A percentile compares a stretch with the other conserved stretches of the same genome.
Conservation (phyloP, 2,113 vertebrate genomes). For the Seriola quinqueradiata region DNA sequence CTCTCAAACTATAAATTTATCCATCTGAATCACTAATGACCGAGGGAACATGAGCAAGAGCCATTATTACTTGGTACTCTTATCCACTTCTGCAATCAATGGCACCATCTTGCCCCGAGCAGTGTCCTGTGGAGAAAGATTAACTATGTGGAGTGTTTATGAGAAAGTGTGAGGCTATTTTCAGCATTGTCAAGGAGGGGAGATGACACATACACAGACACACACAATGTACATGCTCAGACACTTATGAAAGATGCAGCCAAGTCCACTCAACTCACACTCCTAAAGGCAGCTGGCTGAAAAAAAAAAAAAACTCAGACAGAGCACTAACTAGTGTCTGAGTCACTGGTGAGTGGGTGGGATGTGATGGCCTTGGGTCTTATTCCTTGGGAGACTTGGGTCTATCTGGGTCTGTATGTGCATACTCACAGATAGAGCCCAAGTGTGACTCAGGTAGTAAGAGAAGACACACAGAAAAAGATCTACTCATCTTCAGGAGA, state of each 20-base stretch:
- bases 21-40: constrained; percentile 44
- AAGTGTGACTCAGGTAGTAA: not conserved
- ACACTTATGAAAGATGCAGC: constrained; percentile 64
- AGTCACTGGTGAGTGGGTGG: constrained; percentile 74
- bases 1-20: constrained; percentile 44
- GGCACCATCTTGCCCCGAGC: constrained; percentile 38
- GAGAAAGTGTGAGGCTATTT: constrained; percentile 69
- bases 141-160: constrained; percentile 69
- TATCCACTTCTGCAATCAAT: constrained; percentile 69
- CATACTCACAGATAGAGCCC: not conserved
- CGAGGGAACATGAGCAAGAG: constrained; percentile 42
- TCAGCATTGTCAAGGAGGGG: constrained; percentile 42
- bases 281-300: constrained; percentile 52
- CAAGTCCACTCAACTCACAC: constrained; percentile 60
- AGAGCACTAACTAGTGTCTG: constrained; percentile 52
- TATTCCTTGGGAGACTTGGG: constrained; percentile 25
- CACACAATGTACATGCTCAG: constrained; percentile 13
- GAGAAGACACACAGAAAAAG: not conserved
- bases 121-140: constrained; percentile 44
- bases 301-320: constrained; percentile 29
- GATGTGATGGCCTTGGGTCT: constrained; percentile 31
- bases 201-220: constrained; percentile 24
- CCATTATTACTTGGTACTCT: constrained; percentile 47
- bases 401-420: constrained; percentile 10
- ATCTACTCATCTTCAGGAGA: not conserved